These are phyloP conservation scores for Drosophila fuyamai DNA, from an alignment of 1,140 invertebrate species.

Conservation along the genomic window DNA sequence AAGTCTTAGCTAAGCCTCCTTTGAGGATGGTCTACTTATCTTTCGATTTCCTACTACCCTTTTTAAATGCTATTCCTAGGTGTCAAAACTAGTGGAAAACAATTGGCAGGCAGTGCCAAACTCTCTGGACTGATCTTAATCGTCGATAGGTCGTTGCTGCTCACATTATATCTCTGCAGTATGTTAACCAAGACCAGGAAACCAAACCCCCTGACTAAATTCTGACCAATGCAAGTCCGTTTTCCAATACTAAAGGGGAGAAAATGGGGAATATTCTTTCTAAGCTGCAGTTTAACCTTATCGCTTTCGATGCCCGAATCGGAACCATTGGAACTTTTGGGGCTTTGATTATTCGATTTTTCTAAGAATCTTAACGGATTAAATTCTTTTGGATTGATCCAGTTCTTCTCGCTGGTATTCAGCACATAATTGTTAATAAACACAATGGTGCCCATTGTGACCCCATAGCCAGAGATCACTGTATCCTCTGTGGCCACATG, in stretches of 20 bases:
- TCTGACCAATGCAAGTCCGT: conserved; percentile 95
- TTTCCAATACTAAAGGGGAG: conserved; percentile 95
- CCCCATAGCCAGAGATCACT: conserved; percentile 89
- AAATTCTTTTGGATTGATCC: conserved; percentile 90
- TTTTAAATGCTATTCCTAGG: conserved; percentile 18
- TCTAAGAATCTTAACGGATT: conserved; percentile 89
- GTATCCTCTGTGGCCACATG: conserved; percentile 93
- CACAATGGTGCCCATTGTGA: conserved; percentile 92
- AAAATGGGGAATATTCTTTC: conserved; percentile 89
- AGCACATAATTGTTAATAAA: conserved; percentile 96
- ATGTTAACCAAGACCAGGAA: conserved; percentile 91
- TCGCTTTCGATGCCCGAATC: conserved; percentile 44
- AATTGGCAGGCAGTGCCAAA: conserved; percentile 89
- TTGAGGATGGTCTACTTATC: too few species aligned
- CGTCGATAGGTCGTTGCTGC: conserved; percentile 85
- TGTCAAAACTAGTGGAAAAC: conserved; percentile 85
- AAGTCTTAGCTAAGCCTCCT: too few species aligned
- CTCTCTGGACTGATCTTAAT: conserved; percentile 88
- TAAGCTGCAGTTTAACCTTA: conserved; percentile 62
- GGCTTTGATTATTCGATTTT: neutral
- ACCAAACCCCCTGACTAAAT: conserved; percentile 91
- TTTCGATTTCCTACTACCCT: too few species aligned
- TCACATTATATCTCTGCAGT: conserved; percentile 90
- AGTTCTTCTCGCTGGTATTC: conserved; percentile 90
- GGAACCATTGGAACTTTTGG: conserved; percentile 10